A percentile compares a stretch with the other conserved stretches of the same genome.
phyloP scores from a whole-genome alignment of 2,113 vertebrate genomes.

The Nipponia nippon region DNA sequence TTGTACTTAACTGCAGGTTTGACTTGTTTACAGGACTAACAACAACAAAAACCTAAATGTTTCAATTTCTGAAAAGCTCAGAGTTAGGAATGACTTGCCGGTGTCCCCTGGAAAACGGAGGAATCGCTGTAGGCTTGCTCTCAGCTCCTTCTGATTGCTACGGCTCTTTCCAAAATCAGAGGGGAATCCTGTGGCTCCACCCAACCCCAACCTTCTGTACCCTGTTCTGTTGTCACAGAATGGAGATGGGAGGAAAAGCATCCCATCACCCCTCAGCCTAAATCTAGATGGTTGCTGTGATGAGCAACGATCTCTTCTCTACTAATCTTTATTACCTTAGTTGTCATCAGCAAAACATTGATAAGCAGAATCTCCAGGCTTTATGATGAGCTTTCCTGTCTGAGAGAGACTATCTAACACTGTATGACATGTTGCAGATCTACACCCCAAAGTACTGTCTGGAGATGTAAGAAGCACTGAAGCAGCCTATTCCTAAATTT shows the following conservation, averaged over 20 bases:
- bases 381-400: not conserved
- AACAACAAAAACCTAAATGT: not conserved
- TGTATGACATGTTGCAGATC: not conserved
- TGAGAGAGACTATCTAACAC: not conserved
- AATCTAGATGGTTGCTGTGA: not conserved
- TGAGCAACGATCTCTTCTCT: not conserved
- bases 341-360: not conserved
- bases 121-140: not conserved
- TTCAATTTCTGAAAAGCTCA: not conserved
- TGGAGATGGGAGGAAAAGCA: not conserved
- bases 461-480: not conserved
- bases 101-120: not conserved
- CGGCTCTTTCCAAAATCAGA: not conserved
- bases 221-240: not conserved
- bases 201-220: not conserved
- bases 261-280: not conserved
- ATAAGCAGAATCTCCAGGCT: not conserved
- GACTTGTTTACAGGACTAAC: not conserved
- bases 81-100: not conserved
- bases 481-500: not conserved
- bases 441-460: not conserved
- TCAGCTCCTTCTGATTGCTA: not conserved
- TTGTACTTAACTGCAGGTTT: not conserved
- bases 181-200: not conserved
- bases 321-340: not conserved